Percentiles rank a stretch among this genome's conserved stretches.
Evolutionary conservation across 2,797 vertebrate species (phyloP).

Genomic region (Morus bassanus): DNA sequence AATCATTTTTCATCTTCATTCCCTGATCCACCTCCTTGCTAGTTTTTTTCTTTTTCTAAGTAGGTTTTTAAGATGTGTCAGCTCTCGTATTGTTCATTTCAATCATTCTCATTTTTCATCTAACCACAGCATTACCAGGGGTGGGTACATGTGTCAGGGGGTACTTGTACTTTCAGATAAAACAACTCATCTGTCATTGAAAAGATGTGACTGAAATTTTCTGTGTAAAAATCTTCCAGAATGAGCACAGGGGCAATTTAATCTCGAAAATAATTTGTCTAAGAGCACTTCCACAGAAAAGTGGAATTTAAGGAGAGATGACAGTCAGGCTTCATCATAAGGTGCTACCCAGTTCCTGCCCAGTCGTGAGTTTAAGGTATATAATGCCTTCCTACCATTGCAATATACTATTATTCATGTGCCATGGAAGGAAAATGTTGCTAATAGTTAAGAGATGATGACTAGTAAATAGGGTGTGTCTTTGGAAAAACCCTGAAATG

Average conservation of each 20-base stretch:
- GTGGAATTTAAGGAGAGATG: neutral
- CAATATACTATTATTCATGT: neutral
- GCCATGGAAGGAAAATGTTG: neutral
- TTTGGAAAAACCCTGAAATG: neutral
- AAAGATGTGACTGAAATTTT: neutral
- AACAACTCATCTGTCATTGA: neutral
- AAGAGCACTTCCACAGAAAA: neutral
- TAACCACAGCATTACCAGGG: neutral
- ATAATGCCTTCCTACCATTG: neutral
- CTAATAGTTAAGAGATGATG: neutral
- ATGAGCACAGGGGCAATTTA: neutral
- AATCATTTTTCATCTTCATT: neutral
- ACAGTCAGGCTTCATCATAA: neutral
- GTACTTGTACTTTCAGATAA: neutral
- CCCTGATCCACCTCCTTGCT: neutral
- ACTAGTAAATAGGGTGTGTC: neutral
- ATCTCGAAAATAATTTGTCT: neutral
- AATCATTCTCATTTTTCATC: neutral
- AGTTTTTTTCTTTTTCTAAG: neutral
- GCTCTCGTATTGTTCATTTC: neutral
- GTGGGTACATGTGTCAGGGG: too few relatives aligned
- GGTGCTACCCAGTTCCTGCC: neutral
- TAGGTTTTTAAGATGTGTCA: neutral
- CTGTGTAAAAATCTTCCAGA: neutral
- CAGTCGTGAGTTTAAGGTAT: neutral